Percentiles rank a stretch among this genome's conserved stretches.
Conservation (phyloP, 2,113 vertebrate species). For the Mus spicilegus region DNA sequence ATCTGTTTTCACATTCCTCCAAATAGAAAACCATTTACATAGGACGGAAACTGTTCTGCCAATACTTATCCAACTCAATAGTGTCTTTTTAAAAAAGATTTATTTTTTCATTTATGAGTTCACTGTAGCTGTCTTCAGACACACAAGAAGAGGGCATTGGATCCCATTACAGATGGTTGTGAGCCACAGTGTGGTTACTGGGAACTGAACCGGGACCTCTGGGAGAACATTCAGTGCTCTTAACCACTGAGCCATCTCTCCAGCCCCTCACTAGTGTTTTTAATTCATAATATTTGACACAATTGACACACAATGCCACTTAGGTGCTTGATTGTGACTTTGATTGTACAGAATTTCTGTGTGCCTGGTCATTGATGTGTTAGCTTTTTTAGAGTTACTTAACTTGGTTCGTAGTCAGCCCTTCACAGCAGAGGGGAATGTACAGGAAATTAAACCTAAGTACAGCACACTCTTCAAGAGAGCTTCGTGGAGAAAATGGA, state of each 20-base stretch:
- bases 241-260: no score
- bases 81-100: no score
- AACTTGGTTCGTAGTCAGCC: constrained; percentile 11
- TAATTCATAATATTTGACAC: constrained; percentile 88
- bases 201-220: no score
- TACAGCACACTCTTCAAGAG: neutral
- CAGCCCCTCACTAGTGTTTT: constrained; percentile 79
- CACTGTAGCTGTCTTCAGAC: no score
- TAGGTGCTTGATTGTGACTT: constrained; percentile 39
- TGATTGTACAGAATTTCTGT: neutral
- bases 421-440: constrained; percentile 27
- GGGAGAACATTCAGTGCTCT: no score
- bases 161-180: no score
- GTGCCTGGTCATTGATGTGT: constrained; percentile 5
- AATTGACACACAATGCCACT: constrained; percentile 85
- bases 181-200: no score
- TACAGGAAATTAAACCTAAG: constrained; percentile 27
- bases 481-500: neutral
- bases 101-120: no score
- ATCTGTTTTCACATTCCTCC: constrained; percentile 84
- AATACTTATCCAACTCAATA: constrained; percentile 88
- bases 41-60: constrained; percentile 91
- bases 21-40: constrained; percentile 88
- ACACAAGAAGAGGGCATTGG: no score
- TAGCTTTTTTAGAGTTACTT: constrained; percentile 39